phyloP scores from a whole-genome alignment of 2,888 invertebrate genomes.

The Nephrotoma appendiculata region DNA sequence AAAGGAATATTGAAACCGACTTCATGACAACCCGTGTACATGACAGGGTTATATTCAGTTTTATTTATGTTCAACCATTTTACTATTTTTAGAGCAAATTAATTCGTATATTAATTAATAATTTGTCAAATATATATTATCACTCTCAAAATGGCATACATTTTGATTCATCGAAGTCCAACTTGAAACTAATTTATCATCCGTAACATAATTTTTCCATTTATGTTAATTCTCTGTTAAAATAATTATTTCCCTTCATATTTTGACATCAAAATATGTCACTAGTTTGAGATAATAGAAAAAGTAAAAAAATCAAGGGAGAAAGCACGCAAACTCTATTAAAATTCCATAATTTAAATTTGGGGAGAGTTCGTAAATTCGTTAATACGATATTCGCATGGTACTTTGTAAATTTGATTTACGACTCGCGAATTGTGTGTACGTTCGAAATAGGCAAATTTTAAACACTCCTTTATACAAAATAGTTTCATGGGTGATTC shows the following conservation, averaged over 20 bases:
- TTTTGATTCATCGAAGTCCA: no score
- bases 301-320: background rate
- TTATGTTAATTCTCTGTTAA: background rate
- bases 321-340: background rate
- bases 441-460: background rate
- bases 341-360: background rate
- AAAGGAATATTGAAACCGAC: no score
- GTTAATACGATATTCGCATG: background rate
- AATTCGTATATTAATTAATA: no score
- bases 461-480: background rate
- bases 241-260: background rate
- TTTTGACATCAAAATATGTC: background rate
- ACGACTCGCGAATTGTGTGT: background rate
- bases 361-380: background rate
- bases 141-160: no score
- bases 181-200: background rate
- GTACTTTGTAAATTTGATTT: background rate
- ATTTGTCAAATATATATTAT: no score
- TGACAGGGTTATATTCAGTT: no score
- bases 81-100: no score
- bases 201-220: background rate
- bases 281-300: background rate
- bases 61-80: no score
- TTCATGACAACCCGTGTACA: no score
- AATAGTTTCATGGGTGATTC: background rate